Percentiles rank a stretch among this genome's conserved stretches.
Evolutionary conservation across 1,140 invertebrate species (phyloP).

Genomic region (Cotesia vestalis): DNA sequence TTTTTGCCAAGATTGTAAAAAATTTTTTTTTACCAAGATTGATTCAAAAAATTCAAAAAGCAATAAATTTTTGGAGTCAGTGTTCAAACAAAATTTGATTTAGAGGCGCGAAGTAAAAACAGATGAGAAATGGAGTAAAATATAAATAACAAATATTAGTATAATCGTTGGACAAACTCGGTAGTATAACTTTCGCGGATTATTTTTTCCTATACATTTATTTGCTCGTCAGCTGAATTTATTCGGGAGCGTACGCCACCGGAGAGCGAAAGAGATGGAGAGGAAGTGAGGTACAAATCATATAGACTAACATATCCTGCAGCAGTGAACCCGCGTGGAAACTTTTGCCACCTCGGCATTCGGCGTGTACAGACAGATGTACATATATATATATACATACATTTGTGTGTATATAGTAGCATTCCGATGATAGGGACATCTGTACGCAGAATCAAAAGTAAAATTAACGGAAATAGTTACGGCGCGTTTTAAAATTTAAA

Average conservation of each 20-base stretch:
- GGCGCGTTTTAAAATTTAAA: slow-evolving; percentile 53
- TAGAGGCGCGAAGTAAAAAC: not conserved
- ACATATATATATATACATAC: slow-evolving; percentile 36
- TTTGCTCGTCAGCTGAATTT: slow-evolving; percentile 16
- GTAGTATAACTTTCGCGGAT: slow-evolving; percentile 9
- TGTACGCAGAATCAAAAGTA: no score
- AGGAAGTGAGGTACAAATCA: slow-evolving; percentile 21
- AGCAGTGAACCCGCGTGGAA: slow-evolving; percentile 26
- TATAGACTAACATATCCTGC: slow-evolving; percentile 30
- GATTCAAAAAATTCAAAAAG: no score
- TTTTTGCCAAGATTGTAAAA: no score
- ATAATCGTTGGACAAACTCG: slow-evolving; percentile 19
- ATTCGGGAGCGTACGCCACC: no score
- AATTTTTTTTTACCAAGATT: no score
- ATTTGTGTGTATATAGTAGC: slow-evolving; percentile 39
- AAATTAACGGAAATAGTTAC: slow-evolving; percentile 39
- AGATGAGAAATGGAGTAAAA: not conserved
- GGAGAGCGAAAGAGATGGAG: not conserved
- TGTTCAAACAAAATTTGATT: no score
- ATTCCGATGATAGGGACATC: slow-evolving; percentile 32
- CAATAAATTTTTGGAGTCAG: no score
- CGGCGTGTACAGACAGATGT: slow-evolving; percentile 13
- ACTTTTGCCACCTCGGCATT: slow-evolving; percentile 29
- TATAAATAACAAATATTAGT: not conserved
- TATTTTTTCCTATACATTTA: slow-evolving; percentile 30